phyloP scores from a whole-genome alignment of 2,113 vertebrate species.

The Calonectris borealis region DNA sequence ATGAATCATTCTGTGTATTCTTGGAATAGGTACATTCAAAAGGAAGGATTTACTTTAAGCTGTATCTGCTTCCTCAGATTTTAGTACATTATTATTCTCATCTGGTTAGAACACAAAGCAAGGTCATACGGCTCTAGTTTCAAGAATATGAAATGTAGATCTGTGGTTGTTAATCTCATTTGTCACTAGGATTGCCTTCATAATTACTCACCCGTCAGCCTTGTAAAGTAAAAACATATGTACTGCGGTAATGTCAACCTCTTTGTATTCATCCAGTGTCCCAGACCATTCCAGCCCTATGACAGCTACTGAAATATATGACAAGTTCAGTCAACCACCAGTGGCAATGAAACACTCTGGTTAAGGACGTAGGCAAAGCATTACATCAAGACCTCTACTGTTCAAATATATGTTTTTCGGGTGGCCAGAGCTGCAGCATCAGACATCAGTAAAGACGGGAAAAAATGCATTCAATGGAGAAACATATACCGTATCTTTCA shows the following conservation, averaged over 20 bases:
- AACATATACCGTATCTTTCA: not conserved
- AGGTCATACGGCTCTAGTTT: not conserved
- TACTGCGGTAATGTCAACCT: not conserved
- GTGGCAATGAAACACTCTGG: not conserved
- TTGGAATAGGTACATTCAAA: not conserved
- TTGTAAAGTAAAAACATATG: not conserved
- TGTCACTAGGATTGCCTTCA: not conserved
- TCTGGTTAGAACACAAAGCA: not conserved
- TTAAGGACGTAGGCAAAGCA: not conserved
- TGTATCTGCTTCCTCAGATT: not conserved
- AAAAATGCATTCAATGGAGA: not conserved
- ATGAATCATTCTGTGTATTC: not conserved
- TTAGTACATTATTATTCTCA: not conserved
- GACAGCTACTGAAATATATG: not conserved
- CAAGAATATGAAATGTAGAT: not conserved
- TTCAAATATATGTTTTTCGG: not conserved
- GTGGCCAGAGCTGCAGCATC: not conserved
- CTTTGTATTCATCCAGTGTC: not conserved
- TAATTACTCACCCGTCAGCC: not conserved
- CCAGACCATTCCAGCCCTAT: not conserved
- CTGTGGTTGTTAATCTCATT: slow-evolving; percentile 3
- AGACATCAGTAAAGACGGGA: not conserved
- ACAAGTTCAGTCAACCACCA: not conserved
- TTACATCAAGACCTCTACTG: not conserved
- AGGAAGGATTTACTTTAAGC: not conserved